These are phyloP conservation scores for Harpagifer antarcticus DNA, from an alignment of 2,797 vertebrate species.

Conservation along the genomic window DNA sequence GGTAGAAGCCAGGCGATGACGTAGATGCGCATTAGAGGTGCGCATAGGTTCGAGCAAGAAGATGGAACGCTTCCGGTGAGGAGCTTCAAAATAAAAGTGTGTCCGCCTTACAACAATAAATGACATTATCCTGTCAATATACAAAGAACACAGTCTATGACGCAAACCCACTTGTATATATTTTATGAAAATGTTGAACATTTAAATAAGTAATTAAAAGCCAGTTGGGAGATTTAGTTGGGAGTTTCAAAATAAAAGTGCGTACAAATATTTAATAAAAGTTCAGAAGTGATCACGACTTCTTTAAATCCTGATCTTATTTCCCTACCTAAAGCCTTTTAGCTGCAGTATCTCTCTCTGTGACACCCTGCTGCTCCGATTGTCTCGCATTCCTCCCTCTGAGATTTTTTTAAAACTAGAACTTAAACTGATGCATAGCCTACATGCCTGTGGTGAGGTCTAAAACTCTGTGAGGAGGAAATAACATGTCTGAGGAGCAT, in stretches of 20 bases:
- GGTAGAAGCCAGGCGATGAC: conserved; percentile 65
- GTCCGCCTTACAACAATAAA: not conserved
- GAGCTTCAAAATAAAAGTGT: conserved; percentile 37
- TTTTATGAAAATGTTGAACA: not conserved
- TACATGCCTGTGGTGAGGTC: conserved; percentile 57
- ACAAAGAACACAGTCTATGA: too few species aligned
- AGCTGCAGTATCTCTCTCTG: conserved; percentile 30
- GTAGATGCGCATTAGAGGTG: conserved; percentile 51
- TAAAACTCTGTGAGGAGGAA: conserved; percentile 43
- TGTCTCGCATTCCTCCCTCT: conserved; percentile 50
- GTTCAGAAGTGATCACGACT: not conserved
- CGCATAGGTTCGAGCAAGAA: conserved; percentile 19
- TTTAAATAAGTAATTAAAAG: not conserved
- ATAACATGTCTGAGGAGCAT: conserved; percentile 19
- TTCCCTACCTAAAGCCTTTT: conserved; percentile 36
- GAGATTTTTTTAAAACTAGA: conserved; percentile 24
- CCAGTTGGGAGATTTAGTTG: too few species aligned
- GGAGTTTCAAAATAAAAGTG: conserved; percentile 38
- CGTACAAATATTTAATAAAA: not conserved
- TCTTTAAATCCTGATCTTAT: conserved; percentile 41
- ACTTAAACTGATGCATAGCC: conserved; percentile 31
- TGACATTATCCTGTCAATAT: not conserved
- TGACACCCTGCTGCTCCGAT: conserved; percentile 53
- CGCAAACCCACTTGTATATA: not conserved
- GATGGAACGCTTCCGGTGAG: not conserved